A percentile compares a stretch with the other conserved stretches of the same genome.
Evolutionary conservation across 2,113 vertebrate genomes (phyloP).

Genomic region (Chaetops frenatus): DNA sequence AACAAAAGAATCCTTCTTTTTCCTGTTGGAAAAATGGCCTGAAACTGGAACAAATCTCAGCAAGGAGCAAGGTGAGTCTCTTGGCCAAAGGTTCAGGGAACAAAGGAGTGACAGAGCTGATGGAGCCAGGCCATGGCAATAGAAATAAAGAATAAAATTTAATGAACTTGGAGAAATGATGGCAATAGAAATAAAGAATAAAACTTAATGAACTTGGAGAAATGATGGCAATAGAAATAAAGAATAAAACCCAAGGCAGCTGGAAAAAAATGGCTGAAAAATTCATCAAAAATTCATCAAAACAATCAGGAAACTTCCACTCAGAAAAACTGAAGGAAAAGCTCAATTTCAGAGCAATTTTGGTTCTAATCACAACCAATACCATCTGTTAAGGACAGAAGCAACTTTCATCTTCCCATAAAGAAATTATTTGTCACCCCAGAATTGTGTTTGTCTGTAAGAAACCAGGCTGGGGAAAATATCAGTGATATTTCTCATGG

Average conservation of each 20-base stretch:
- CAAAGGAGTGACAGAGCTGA: not conserved
- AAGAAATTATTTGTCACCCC: not conserved
- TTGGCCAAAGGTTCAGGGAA: not conserved
- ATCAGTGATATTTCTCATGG: not conserved
- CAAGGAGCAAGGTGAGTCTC: not conserved
- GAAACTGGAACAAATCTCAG: constrained; percentile 60
- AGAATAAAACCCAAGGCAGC: not conserved
- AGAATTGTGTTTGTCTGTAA: not conserved
- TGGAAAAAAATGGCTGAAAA: not conserved
- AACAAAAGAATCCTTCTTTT: constrained; percentile 23
- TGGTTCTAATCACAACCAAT: not conserved
- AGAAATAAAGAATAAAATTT: too few species aligned
- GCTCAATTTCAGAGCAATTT: not conserved
- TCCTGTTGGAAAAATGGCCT: not conserved
- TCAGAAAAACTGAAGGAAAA: not conserved
- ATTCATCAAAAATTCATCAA: not conserved
- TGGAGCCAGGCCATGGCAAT: not conserved
- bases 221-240: too few species aligned
- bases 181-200: too few species aligned
- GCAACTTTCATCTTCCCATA: not conserved
- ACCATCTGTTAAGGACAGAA: not conserved
- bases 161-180: too few species aligned
- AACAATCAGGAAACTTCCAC: not conserved
- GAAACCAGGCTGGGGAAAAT: not conserved
- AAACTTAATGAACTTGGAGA: too few species aligned